Conservation (phyloP, 2,113 vertebrate species). For the Plotosus lineatus region DNA sequence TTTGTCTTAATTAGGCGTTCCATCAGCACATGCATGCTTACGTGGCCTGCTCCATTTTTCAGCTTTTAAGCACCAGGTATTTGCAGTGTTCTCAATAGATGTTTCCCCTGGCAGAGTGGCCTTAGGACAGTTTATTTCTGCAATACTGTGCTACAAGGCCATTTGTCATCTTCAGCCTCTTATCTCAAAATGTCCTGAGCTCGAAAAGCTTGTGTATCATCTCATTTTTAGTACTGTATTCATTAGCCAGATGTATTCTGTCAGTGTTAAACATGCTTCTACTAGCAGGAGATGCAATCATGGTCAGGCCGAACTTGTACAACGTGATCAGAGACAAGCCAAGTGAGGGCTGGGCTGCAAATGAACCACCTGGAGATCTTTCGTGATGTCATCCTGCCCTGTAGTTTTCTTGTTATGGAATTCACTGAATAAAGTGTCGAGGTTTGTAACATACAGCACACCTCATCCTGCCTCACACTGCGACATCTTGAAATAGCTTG, state of each 20-base stretch:
- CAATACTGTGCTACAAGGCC: neutral
- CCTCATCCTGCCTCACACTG: neutral
- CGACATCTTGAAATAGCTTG: neutral
- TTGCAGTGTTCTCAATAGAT: constrained; percentile 28
- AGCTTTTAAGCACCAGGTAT: constrained; percentile 19
- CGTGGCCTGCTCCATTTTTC: constrained; percentile 26
- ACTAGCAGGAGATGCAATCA: neutral
- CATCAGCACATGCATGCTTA: constrained; percentile 28
- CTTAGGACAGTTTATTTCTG: constrained; percentile 30
- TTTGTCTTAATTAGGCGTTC: constrained; percentile 49
- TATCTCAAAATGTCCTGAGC: constrained; percentile 19
- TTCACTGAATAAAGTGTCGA: neutral
- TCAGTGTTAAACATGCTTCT: neutral
- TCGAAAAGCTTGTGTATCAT: constrained; percentile 19
- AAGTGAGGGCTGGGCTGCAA: constrained; percentile 32
- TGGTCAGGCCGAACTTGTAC: constrained; percentile 5
- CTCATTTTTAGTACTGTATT: constrained; percentile 32
- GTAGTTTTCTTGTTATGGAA: neutral
- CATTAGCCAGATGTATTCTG: constrained; percentile 21
- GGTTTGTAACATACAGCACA: constrained; percentile 3
- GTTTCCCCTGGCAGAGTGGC: constrained; percentile 16
- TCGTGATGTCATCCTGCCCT: constrained; percentile 21
- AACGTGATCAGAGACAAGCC: constrained; percentile 1
- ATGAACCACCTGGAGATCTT: constrained; percentile 24
- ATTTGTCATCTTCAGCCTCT: constrained; percentile 46